phyloP scores from a whole-genome alignment of 2,797 vertebrate genomes.

The Hephaestus fuliginosus region DNA sequence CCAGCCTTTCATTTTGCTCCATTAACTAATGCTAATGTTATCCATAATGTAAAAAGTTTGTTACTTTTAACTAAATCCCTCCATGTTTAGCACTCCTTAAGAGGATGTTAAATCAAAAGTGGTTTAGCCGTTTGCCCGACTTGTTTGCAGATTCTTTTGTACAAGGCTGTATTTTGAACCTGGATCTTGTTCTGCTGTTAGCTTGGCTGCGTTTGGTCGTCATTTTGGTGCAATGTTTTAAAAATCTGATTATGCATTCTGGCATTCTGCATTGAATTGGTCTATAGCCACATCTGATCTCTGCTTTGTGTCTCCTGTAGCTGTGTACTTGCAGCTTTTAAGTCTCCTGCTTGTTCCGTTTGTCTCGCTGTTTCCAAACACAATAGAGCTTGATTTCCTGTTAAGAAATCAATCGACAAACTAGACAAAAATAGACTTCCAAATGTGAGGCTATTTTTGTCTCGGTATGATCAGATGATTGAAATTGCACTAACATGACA shows the following conservation, averaged over 20 bases:
- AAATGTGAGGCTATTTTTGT: neutral
- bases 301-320: neutral
- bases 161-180: too few relatives aligned
- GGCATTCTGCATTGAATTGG: neutral
- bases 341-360: neutral
- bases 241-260: slow-evolving; percentile 1
- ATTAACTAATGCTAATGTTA: slow-evolving; percentile 64
- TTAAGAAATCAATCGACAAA: neutral
- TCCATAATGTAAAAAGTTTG: slow-evolving; percentile 44
- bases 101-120: slow-evolving; percentile 22
- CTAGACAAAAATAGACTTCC: neutral
- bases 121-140: neutral
- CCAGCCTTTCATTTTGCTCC: slow-evolving; percentile 44
- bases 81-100: slow-evolving; percentile 49
- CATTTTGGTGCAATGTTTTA: slow-evolving; percentile 36
- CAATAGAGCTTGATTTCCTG: neutral
- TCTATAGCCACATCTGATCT: neutral
- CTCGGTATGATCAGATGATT: slow-evolving; percentile 35
- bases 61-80: slow-evolving; percentile 50
- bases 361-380: neutral
- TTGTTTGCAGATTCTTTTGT: too few relatives aligned
- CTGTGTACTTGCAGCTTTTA: neutral
- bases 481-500: slow-evolving; percentile 36
- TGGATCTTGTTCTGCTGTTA: slow-evolving; percentile 14
- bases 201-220: slow-evolving; percentile 7